These are phyloP conservation scores for Chaenogobius annularis DNA, from an alignment of 2,113 vertebrate genomes.

Conservation along the genomic window DNA sequence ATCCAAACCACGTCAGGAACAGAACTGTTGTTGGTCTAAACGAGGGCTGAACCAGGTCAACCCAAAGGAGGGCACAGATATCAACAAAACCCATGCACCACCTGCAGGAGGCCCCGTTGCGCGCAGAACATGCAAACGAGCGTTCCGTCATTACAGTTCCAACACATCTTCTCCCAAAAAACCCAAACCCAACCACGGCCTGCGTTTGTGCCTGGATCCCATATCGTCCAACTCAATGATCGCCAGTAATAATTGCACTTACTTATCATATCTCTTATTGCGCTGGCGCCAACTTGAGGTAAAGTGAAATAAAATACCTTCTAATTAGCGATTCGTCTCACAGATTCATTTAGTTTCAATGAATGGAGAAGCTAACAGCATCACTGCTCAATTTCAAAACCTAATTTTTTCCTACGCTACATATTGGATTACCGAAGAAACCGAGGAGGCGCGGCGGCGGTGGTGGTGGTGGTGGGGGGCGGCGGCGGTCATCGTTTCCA, in stretches of 20 bases:
- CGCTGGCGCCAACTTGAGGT: slow-evolving; percentile 30
- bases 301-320: slow-evolving; percentile 68
- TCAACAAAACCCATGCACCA: no score
- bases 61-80: no score
- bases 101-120: no score
- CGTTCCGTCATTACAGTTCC: background rate
- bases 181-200: background rate
- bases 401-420: slow-evolving; percentile 37
- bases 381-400: slow-evolving; percentile 61
- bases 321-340: slow-evolving; percentile 63
- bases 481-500: slow-evolving; percentile 43
- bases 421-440: slow-evolving; percentile 55
- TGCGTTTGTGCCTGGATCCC: background rate
- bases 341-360: slow-evolving; percentile 66
- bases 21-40: no score
- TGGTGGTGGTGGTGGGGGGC: background rate
- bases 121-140: no score
- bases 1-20: no score
- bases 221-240: background rate
- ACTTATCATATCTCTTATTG: slow-evolving; percentile 37
- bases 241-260: slow-evolving; percentile 24
- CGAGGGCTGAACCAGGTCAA: no score
- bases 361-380: slow-evolving; percentile 57
- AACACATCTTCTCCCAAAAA: background rate
- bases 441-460: background rate